phyloP scores from a whole-genome alignment of 1,140 invertebrate genomes.

The Drosophila lacertosa region DNA sequence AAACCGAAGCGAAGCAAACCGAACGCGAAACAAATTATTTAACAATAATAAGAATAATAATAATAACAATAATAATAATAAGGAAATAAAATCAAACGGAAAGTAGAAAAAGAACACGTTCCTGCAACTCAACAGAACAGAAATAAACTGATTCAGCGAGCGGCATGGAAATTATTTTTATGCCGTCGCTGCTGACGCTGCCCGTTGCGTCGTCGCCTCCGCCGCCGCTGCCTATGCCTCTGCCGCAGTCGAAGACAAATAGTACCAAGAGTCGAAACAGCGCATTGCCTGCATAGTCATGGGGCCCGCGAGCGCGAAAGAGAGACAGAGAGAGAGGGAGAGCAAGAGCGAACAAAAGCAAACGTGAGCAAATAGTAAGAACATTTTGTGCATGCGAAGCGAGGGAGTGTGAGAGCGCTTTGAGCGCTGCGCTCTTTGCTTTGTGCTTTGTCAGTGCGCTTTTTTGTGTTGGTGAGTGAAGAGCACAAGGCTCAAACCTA shows the following conservation, averaged over 20 bases:
- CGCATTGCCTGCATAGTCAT: conserved; percentile 1
- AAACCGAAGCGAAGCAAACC: conserved; percentile 56
- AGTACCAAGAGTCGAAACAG: conserved; percentile 12
- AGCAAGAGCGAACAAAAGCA: neutral
- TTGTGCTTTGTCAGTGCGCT: neutral
- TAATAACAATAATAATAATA: conserved; percentile 69
- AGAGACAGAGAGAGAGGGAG: neutral
- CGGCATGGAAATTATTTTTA: conserved; percentile 77
- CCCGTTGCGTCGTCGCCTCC: no score
- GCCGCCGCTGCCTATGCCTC: no score
- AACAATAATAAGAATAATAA: conserved; percentile 52
- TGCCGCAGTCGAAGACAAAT: conserved; percentile 36
- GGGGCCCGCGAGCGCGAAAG: no score
- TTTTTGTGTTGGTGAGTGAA: neutral
- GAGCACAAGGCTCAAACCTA: conserved; percentile 8
- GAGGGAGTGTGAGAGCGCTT: conserved; percentile 3
- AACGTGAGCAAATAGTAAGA: neutral
- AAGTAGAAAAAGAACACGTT: conserved; percentile 84
- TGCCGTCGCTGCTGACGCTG: no score
- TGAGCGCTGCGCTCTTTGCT: conserved; percentile 12
- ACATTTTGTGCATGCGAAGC: conserved; percentile 2
- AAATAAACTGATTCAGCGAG: conserved; percentile 83
- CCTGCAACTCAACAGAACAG: conserved; percentile 84
- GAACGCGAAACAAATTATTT: conserved; percentile 58
- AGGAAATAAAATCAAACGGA: conserved; percentile 83